These are phyloP conservation scores for Julus scanicus DNA, from an alignment of 2,888 invertebrate species.

Conservation along the genomic window DNA sequence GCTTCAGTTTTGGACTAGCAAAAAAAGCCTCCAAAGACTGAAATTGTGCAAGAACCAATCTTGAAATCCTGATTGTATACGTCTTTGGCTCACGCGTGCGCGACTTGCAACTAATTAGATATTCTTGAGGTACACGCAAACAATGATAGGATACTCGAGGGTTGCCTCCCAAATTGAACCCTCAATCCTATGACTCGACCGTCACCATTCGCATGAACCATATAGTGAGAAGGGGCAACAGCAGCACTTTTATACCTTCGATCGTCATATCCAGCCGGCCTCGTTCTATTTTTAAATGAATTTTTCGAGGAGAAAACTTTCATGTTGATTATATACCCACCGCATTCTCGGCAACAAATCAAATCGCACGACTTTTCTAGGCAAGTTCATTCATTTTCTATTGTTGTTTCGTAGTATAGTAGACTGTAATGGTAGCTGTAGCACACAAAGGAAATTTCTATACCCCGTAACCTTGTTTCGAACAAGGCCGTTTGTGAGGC, in stretches of 20 bases:
- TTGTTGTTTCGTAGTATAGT: not conserved
- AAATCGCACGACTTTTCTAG: conserved; percentile 1
- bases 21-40: not conserved
- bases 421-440: not conserved
- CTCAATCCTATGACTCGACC: not conserved
- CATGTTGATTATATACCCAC: not conserved
- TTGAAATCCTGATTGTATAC: not conserved
- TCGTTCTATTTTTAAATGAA: conserved; percentile 17
- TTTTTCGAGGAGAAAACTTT: not conserved
- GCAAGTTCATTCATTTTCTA: conserved; percentile 27
- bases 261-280: not conserved
- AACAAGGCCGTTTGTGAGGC: conserved; percentile 8
- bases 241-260: not conserved
- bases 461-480: not conserved
- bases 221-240: not conserved
- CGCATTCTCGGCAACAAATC: not conserved
- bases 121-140: no score
- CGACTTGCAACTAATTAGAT: no score
- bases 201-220: not conserved
- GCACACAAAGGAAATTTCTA: not conserved
- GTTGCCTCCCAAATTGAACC: not conserved
- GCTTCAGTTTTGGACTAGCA: not conserved
- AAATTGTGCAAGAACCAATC: not conserved
- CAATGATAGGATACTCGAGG: not conserved
- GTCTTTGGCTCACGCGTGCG: not conserved